These are phyloP conservation scores for Pararge aegeria DNA, from an alignment of 1,140 invertebrate species.

Conservation along the genomic window DNA sequence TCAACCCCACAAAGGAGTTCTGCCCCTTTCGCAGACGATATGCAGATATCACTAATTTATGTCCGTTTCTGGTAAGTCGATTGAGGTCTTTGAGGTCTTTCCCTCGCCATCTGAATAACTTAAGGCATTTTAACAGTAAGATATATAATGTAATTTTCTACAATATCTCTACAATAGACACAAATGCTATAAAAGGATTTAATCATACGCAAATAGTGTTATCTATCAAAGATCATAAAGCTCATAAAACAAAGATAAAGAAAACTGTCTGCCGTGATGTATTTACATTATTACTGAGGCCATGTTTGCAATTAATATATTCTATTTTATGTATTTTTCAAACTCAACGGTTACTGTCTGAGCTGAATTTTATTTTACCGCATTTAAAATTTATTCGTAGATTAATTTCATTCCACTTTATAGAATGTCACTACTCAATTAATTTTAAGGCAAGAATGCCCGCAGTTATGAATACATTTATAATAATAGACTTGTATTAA, in stretches of 20 bases:
- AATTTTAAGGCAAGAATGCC: neutral
- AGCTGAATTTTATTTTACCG: neutral
- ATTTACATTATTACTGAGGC: slow-evolving; percentile 2
- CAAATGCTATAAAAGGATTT: neutral
- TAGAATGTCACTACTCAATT: neutral
- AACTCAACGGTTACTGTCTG: neutral
- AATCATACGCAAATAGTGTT: slow-evolving; percentile 1
- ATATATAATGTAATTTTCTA: no score
- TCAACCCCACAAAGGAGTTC: no score
- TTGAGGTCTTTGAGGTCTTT: no score
- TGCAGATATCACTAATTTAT: no score
- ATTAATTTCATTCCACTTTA: neutral
- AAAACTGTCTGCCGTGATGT: neutral
- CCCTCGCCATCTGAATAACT: no score
- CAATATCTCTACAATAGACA: no score
- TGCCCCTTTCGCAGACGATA: no score
- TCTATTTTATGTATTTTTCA: slow-evolving; percentile 1
- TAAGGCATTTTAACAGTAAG: no score
- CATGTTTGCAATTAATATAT: slow-evolving; percentile 4
- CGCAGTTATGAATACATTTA: no score
- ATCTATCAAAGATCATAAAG: slow-evolving; percentile 1
- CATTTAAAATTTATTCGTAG: neutral
- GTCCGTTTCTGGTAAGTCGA: no score
- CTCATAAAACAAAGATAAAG: neutral
- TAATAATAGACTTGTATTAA: no score